Conservation (phyloP, 2,888 invertebrate species). For the Erebia palarica region DNA sequence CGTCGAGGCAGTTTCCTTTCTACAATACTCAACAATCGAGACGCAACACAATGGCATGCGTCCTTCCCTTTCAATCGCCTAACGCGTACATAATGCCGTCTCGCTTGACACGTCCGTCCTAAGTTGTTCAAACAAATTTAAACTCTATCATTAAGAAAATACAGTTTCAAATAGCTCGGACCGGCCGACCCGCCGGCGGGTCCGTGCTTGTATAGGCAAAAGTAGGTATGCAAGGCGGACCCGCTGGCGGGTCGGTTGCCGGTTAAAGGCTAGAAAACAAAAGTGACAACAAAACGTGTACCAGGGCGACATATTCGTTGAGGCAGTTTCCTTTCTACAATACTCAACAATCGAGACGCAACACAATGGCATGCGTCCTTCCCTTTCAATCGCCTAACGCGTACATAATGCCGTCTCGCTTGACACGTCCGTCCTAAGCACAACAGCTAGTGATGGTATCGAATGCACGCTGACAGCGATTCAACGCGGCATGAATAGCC, state of each 20-base stretch:
- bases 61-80: slow-evolving; percentile 65
- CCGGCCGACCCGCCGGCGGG: too few species aligned
- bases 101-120: slow-evolving; percentile 76
- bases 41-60: slow-evolving; percentile 69
- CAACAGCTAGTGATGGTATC: slow-evolving; percentile 59
- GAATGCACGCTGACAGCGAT: slow-evolving; percentile 51
- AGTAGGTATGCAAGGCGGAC: too few species aligned
- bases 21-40: slow-evolving; percentile 71
- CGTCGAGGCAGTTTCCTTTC: slow-evolving; percentile 47
- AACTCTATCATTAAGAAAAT: too few species aligned
- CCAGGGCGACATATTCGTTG: slow-evolving; percentile 49
- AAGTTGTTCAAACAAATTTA: too few species aligned
- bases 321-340: slow-evolving; percentile 54
- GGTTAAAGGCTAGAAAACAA: slow-evolving; percentile 6
- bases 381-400: slow-evolving; percentile 64
- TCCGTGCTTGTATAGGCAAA: too few species aligned
- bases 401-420: slow-evolving; percentile 69
- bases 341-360: slow-evolving; percentile 69
- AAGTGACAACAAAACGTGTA: slow-evolving; percentile 25
- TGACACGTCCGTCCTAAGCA: slow-evolving; percentile 74
- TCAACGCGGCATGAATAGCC: slow-evolving; percentile 46
- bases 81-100: slow-evolving; percentile 68
- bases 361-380: slow-evolving; percentile 70
- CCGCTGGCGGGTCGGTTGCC: too few species aligned
- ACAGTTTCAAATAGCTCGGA: too few species aligned